phyloP scores from a whole-genome alignment of 2,888 invertebrate species.

The Pseudococcus viburni region DNA sequence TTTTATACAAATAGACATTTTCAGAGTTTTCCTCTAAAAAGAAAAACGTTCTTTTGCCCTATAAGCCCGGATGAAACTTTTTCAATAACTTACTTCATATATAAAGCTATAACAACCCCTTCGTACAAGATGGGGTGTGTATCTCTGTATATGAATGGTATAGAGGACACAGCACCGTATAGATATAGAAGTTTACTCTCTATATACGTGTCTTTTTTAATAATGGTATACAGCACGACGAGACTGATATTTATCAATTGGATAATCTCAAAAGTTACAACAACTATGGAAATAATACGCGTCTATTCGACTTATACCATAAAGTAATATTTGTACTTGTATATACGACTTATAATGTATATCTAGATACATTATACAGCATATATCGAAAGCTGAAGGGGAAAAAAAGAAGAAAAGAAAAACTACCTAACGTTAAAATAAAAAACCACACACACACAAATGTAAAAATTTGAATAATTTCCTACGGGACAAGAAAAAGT shows the following conservation, averaged over 20 bases:
- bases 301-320: constrained; percentile 21
- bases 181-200: not conserved
- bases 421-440: constrained; percentile 19
- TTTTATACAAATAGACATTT: constrained; percentile 58
- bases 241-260: constrained; percentile 51
- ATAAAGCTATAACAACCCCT: constrained; percentile 32
- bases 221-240: not conserved
- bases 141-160: not conserved
- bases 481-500: constrained; percentile 24
- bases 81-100: constrained; percentile 38
- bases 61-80: constrained; percentile 33
- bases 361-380: not conserved
- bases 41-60: constrained; percentile 41
- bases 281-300: constrained; percentile 37
- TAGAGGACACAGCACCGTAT: not conserved
- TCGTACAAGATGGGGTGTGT: not conserved
- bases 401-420: not conserved
- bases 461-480: constrained; percentile 38
- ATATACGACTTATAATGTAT: constrained; percentile 20
- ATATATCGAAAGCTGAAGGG: not conserved
- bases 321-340: constrained; percentile 1
- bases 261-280: constrained; percentile 47
- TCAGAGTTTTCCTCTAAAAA: constrained; percentile 13
- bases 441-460: not conserved
- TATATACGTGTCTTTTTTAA: constrained; percentile 1